Conservation (phyloP, 2,888 invertebrate species). For the Mylabris sibirica region DNA sequence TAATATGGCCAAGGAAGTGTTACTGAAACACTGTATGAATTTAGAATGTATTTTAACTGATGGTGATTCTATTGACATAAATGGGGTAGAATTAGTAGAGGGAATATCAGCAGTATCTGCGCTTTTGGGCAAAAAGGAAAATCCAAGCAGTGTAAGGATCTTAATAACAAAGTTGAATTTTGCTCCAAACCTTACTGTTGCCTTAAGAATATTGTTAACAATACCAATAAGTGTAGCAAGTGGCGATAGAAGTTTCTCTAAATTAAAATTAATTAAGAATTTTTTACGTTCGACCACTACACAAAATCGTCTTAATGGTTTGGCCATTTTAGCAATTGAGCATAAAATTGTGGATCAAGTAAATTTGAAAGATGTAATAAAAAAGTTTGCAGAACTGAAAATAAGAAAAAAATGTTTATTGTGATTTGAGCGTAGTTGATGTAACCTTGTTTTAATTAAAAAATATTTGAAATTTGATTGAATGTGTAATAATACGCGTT, state of each 20-base stretch:
- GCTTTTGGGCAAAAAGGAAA: too few species aligned
- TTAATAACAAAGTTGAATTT: too few species aligned
- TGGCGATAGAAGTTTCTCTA: not conserved
- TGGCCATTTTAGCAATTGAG: slow-evolving; percentile 5
- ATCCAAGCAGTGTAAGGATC: not conserved
- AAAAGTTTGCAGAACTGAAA: not conserved
- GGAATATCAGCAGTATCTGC: too few species aligned
- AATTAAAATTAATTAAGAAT: not conserved
- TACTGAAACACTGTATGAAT: too few species aligned
- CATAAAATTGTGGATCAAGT: slow-evolving; percentile 8
- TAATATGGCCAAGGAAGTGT: too few species aligned
- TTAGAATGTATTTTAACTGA: too few species aligned
- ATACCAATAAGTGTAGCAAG: not conserved
- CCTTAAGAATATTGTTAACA: slow-evolving; percentile 11
- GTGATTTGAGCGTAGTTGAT: too few species aligned
- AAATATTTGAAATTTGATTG: too few species aligned
- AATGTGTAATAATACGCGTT: too few species aligned
- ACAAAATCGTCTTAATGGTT: not conserved
- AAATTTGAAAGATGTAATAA: not conserved
- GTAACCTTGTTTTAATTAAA: too few species aligned
- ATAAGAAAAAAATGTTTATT: not conserved
- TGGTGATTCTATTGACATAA: too few species aligned
- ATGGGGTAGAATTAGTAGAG: too few species aligned
- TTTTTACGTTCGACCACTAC: not conserved
- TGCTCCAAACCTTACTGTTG: slow-evolving; percentile 22